These are phyloP conservation scores for Pocillopora meandrina DNA, from an alignment of 92 coral and sea anemone species.

Conservation along the genomic window DNA sequence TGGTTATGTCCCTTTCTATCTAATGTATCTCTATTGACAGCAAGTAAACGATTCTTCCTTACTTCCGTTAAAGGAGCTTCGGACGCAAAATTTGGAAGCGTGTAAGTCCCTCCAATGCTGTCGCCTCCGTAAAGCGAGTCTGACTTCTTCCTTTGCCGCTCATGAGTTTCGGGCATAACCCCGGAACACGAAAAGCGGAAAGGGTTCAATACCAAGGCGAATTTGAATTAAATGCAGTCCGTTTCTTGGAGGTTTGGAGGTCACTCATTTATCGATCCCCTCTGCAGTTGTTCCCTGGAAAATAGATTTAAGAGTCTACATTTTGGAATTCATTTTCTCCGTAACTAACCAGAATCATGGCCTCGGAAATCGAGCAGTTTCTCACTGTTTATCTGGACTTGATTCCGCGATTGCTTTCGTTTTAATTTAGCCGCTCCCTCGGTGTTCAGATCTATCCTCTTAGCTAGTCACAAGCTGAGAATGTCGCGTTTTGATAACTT, in stretches of 20 bases:
- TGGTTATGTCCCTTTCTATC: neutral
- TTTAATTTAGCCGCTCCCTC: no score
- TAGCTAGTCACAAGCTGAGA: no score
- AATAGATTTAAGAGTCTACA: neutral
- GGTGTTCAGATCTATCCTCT: no score
- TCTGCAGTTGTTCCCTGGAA: neutral
- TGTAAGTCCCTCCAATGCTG: neutral
- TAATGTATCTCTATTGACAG: neutral
- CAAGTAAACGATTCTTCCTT: neutral
- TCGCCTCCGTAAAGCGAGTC: neutral
- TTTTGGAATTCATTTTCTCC: no score
- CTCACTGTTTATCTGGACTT: no score
- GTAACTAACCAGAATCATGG: no score
- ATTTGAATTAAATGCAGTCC: neutral
- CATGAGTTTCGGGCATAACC: slow-evolving; percentile 37
- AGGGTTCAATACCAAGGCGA: neutral
- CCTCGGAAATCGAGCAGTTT: no score
- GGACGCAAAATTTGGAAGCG: slow-evolving; percentile 5
- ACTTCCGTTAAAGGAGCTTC: neutral
- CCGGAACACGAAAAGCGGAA: neutral
- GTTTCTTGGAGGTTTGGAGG: neutral
- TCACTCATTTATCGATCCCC: slow-evolving; percentile 12
- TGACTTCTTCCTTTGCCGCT: slow-evolving; percentile 4
- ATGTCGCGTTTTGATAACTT: no score
- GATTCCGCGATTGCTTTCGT: no score